These are phyloP conservation scores for Drosophila greeni DNA, from an alignment of 2,888 invertebrate species.

Conservation along the genomic window DNA sequence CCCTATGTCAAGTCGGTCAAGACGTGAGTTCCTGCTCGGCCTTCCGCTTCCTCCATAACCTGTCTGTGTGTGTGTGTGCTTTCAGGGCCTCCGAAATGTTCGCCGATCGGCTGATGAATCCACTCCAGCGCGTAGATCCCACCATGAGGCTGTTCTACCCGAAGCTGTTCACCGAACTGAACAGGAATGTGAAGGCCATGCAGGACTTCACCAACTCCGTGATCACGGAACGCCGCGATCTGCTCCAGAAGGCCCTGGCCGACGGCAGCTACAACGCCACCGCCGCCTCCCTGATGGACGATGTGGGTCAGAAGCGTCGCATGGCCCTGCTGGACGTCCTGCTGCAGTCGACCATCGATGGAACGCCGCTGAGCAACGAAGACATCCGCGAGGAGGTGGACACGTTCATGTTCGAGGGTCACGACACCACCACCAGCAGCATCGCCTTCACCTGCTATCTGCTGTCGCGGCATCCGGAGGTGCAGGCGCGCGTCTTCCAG, in stretches of 20 bases:
- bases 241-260: constrained; percentile 45
- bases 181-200: constrained; percentile 53
- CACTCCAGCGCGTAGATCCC: constrained; percentile 58
- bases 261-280: constrained; percentile 34
- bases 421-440: constrained; percentile 77
- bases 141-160: constrained; percentile 76
- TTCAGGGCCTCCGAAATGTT: constrained; percentile 60
- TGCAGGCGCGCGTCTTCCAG: constrained; percentile 69
- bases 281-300: constrained; percentile 38
- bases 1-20: constrained; percentile 84
- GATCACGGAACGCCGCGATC: constrained; percentile 60
- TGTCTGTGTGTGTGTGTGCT: background rate
- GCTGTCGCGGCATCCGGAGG: constrained; percentile 72
- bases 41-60: background rate
- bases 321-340: constrained; percentile 84
- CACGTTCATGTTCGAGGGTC: constrained; percentile 82
- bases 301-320: constrained; percentile 81
- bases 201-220: constrained; percentile 72
- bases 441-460: constrained; percentile 72
- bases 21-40: constrained; percentile 37
- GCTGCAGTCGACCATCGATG: constrained; percentile 81
- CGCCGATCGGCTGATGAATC: constrained; percentile 61
- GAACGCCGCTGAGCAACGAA: constrained; percentile 81
- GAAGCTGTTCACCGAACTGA: constrained; percentile 37
- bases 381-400: constrained; percentile 85